Conservation (phyloP, 2,113 vertebrate genomes). For the Clarias batrachus region DNA sequence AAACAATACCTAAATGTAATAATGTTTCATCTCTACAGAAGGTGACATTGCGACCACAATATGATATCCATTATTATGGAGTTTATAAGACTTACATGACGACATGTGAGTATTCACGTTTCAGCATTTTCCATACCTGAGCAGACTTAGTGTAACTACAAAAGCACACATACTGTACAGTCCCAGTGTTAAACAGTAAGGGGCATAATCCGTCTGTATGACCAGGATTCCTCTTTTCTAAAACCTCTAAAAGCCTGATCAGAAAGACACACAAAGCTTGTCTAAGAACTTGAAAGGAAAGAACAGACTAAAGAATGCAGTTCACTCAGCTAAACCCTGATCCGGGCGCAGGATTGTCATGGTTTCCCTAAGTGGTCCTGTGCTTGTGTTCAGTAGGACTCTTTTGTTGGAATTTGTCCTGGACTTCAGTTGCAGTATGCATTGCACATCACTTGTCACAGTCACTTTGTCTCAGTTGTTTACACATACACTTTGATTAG, state of each 20-base stretch:
- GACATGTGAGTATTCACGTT: neutral
- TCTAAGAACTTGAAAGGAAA: neutral
- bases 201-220: neutral
- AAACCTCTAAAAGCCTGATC: neutral
- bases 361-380: too few species aligned
- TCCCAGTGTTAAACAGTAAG: neutral
- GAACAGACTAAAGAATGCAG: neutral
- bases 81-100: neutral
- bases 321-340: too few species aligned
- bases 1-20: too few species aligned
- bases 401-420: too few species aligned
- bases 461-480: too few species aligned
- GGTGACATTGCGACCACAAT: neutral
- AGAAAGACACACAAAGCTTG: neutral
- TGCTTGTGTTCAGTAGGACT: too few species aligned
- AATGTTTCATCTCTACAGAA: too few species aligned
- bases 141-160: neutral
- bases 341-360: neutral
- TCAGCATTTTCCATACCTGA: neutral
- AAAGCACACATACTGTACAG: neutral
- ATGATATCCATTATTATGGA: neutral
- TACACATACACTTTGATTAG: too few species aligned
- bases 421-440: too few species aligned
- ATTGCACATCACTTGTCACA: too few species aligned
- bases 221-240: neutral